Evolutionary conservation across 2,888 invertebrate species (phyloP), one percentile per base, ranked within the genome.

Genomic region (Apotomis turbidana): DNA sequence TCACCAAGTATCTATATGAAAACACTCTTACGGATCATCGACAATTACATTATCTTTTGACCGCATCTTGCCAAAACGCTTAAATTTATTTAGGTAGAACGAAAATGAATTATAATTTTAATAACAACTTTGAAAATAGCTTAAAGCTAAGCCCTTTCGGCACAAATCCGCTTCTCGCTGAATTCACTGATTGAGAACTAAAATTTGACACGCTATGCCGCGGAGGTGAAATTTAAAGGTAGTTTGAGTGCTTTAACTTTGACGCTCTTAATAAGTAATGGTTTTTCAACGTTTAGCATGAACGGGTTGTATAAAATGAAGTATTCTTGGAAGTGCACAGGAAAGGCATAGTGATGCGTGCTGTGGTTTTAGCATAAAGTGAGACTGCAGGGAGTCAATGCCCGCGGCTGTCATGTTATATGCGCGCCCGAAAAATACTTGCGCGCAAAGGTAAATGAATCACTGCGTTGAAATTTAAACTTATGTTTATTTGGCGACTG

Each of bases 311-410:
- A 68, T 58, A 68, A 63, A 59, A 68, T 63, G 52, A 63, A 46
- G 55, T 44, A 46, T 68, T 72, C 72, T 63, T 63, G 62, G 63
- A 72, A 72, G 44, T 68, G 68, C 72, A 63, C 68, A 72, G 72
- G 68, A 72, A 72, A 72, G 62, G 68, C 68, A 58, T 44, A 68
- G 68, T 52, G 36, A 57, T 62, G 61, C 61, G 72, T 52, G 61
- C 72, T 38, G 58, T 10, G 59, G 52, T 61, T 58, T 13, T 46
- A 46, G 44, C 68, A 60, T 62, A 58, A 55, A 68, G 55, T 59
- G 49, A 61, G 62, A 55, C 63, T 71, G 68, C 64, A 60, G 67
- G 52, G 64, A 64, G 74, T 74, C 74, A 74, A 66, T 52, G 71
- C 49, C 71, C 74, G 61, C 68, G 49, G 59, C 55, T 52, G 54